Percentiles rank a stretch among this genome's conserved stretches.
Conservation (phyloP, 2,797 vertebrate genomes). For the Amazona finschi region DNA sequence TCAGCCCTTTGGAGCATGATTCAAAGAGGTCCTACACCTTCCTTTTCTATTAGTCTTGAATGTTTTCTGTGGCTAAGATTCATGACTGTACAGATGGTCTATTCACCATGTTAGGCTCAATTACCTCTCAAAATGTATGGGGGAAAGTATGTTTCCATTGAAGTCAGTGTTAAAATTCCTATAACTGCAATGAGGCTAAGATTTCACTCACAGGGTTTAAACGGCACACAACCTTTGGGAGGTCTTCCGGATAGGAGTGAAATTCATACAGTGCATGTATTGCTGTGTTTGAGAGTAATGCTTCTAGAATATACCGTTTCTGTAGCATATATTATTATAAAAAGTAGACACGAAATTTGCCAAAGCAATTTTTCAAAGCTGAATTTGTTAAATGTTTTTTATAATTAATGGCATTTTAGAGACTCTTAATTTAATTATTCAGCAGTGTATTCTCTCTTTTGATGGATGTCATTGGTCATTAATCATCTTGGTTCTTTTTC, state of each 20-base stretch:
- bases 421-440: conserved; percentile 32
- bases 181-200: background rate
- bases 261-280: background rate
- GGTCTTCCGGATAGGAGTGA: background rate
- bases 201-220: background rate
- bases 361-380: conserved; percentile 10
- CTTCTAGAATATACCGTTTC: background rate
- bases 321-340: background rate
- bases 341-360: background rate
- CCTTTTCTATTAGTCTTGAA: background rate
- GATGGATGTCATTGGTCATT: conserved; percentile 24
- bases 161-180: conserved; percentile 17
- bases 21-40: conserved; percentile 25
- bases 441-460: conserved; percentile 13
- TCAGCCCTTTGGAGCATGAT: background rate
- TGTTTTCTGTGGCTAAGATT: conserved; percentile 54
- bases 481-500: conserved; percentile 9
- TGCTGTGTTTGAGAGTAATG: background rate
- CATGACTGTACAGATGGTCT: conserved; percentile 41
- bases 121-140: conserved; percentile 36
- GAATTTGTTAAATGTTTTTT: background rate
- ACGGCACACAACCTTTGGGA: background rate
- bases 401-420: conserved; percentile 9
- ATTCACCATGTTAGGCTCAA: conserved; percentile 50
- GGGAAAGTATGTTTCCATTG: conserved; percentile 29